phyloP scores from a whole-genome alignment of 2,113 vertebrate species.

The Gobio gobio region DNA sequence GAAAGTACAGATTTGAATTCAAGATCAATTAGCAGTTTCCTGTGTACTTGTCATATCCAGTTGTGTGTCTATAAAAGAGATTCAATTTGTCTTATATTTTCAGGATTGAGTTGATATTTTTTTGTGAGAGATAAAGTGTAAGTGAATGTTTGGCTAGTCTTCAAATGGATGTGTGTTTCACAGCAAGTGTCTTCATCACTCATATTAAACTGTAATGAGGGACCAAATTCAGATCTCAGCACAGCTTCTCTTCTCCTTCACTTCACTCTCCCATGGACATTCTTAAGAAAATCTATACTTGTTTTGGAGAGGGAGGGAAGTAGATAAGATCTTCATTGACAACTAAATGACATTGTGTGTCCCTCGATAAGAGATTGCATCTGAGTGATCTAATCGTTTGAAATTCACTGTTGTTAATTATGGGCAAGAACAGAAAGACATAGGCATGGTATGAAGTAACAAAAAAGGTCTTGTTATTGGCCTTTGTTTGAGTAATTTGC shows the following conservation, averaged over 20 bases:
- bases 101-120: neutral
- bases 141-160: neutral
- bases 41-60: neutral
- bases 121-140: neutral
- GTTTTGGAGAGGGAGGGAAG: conserved; percentile 50
- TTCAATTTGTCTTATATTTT: neutral
- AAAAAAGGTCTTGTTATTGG: conserved; percentile 44
- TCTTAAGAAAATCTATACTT: conserved; percentile 66
- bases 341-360: conserved; percentile 64
- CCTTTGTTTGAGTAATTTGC: conserved; percentile 38
- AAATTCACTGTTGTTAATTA: conserved; percentile 57
- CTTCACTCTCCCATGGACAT: conserved; percentile 35
- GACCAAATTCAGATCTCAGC: neutral
- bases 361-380: conserved; percentile 63
- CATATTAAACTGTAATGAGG: conserved; percentile 16
- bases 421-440: conserved; percentile 47
- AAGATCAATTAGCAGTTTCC: neutral
- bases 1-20: neutral
- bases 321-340: conserved; percentile 60
- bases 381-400: conserved; percentile 59
- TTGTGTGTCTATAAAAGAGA: neutral
- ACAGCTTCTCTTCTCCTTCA: conserved; percentile 15
- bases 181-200: conserved; percentile 7
- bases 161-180: neutral
- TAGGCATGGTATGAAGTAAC: conserved; percentile 41